Percentiles rank a stretch among this genome's conserved stretches.
Evolutionary conservation across 2,888 invertebrate genomes (phyloP).

Genomic region (Sympetrum striolatum): DNA sequence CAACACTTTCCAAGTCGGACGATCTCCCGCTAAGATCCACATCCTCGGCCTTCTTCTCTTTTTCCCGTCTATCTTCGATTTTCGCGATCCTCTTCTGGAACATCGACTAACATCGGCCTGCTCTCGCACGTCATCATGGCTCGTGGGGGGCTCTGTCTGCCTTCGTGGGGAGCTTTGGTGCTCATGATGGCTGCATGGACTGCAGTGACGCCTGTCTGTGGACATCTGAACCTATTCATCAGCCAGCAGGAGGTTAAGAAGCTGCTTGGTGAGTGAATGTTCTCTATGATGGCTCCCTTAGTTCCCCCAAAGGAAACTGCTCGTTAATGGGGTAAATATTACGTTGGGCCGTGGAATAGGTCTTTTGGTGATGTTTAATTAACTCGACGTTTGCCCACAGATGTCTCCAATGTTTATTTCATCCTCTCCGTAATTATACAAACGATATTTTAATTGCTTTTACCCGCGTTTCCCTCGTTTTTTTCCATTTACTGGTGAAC

Average conservation of each 20-base stretch:
- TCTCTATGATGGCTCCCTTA: no score
- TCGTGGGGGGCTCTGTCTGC: not conserved
- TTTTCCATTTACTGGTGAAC: no score
- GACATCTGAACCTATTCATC: constrained; percentile 81
- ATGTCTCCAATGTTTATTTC: no score
- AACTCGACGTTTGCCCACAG: no score
- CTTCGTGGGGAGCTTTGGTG: not conserved
- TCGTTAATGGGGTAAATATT: no score
- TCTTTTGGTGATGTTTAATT: no score
- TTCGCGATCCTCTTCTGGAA: not conserved
- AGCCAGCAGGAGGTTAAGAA: constrained; percentile 81
- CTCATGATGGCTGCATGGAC: constrained; percentile 5
- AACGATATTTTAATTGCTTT: no score
- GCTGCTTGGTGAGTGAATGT: constrained; percentile 71
- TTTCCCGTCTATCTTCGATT: not conserved
- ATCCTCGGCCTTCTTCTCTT: not conserved
- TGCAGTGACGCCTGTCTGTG: constrained; percentile 52
- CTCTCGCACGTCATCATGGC: not conserved
- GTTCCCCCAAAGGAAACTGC: no score
- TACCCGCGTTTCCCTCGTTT: no score
- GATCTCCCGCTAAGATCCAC: not conserved
- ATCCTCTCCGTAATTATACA: no score
- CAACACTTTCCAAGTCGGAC: not conserved
- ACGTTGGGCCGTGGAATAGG: no score
- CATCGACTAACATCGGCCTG: not conserved